Evolutionary conservation across 2,113 vertebrate genomes (phyloP), one percentile per base, ranked within the genome.

Genomic region (Meriones unguiculatus): DNA sequence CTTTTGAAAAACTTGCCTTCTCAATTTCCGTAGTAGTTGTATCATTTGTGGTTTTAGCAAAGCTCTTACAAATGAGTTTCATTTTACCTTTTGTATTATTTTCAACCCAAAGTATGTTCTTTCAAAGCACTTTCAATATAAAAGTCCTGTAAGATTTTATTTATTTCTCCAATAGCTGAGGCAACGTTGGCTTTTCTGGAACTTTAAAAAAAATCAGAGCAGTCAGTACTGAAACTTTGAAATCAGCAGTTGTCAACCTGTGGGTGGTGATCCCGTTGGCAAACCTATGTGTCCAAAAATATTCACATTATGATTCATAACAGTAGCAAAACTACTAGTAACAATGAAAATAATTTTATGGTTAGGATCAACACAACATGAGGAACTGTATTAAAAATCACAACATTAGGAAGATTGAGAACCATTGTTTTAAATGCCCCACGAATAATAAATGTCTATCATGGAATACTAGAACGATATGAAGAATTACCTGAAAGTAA

Each of bases 401-500:
- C n/a, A 84, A n/a, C 57, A 84, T 64, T 64, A 28, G 57, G 54
- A 84, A 41, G 22, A 22, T 15, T 84, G n/a, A 64, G 12, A 64
- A 8, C 57, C 24, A 82, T 13, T 7, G 13, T 84, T 67, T 69
- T 69, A 86, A 69, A 86, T 67, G 10, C 11, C 35, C 18, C 64
- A 46, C 46, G 64, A 46, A 32, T 5, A 84, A 75, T 24, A 46
- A 57, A 87, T 11, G 32, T 73, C 2, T 59, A 11, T n/a, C 11
- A 54, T 38, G 1, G 0, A 54, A 54, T 24, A n/a, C 1, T 25
- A 8, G 69, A 76, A 89, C 17, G 0, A 64, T 30, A 80, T 50
- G 62, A 96, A 67, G 76, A 86, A 93, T 98, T 98, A 99, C 99
- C 98, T 98, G 98, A 35, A 96, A 30, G 88, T 86, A 97, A 18